phyloP scores from a whole-genome alignment of 2,888 invertebrate genomes.

The Chloromyia formosa region DNA sequence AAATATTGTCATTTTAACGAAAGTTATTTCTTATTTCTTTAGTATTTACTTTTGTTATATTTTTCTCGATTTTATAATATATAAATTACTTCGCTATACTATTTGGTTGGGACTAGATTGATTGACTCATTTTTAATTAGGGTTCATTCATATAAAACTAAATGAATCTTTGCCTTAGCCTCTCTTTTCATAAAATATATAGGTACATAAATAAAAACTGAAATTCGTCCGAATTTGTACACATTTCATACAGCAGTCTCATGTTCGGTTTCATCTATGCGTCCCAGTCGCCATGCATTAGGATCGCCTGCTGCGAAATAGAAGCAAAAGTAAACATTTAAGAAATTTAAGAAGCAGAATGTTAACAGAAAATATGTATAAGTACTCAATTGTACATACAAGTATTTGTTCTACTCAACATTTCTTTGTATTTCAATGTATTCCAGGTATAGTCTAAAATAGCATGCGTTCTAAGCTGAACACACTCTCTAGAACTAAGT shows the following conservation, averaged over 20 bases:
- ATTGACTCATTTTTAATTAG: slow-evolving; percentile 18
- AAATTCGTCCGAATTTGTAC: slow-evolving; percentile 40
- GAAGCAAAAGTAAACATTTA: slow-evolving; percentile 27
- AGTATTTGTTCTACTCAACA: neutral
- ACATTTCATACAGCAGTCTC: slow-evolving; percentile 78
- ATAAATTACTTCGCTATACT: neutral
- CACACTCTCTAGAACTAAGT: neutral
- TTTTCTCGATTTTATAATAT: neutral
- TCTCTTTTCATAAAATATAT: neutral
- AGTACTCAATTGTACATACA: neutral
- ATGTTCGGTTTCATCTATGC: slow-evolving; percentile 83
- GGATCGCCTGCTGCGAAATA: slow-evolving; percentile 72
- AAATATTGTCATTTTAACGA: slow-evolving; percentile 41
- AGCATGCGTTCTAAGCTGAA: slow-evolving; percentile 31
- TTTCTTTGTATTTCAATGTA: neutral
- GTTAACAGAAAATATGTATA: neutral
- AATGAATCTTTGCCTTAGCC: neutral
- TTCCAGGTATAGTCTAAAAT: too few species aligned
- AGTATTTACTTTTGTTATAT: neutral
- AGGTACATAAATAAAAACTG: slow-evolving; percentile 8
- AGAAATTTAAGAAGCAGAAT: too few species aligned
- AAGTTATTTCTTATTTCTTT: neutral
- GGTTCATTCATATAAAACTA: slow-evolving; percentile 26
- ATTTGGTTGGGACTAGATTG: slow-evolving; percentile 22
- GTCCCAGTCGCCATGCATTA: slow-evolving; percentile 81